These are phyloP conservation scores for Ormyrus labotus DNA, from an alignment of 2,888 invertebrate species.

Conservation along the genomic window DNA sequence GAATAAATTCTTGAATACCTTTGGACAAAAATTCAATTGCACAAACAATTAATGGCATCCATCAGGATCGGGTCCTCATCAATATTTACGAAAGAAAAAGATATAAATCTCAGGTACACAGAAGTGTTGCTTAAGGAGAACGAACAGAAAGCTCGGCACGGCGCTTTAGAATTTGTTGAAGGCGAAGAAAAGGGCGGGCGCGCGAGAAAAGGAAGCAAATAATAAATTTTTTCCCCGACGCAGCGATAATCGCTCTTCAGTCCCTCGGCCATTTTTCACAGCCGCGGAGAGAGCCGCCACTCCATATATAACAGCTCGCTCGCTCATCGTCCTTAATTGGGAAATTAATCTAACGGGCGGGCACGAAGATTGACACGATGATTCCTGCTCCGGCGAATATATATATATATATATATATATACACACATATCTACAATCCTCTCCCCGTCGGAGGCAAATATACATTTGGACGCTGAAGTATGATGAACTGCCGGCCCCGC, in stretches of 20 bases:
- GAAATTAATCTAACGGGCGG: constrained; percentile 8
- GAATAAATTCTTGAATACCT: no score
- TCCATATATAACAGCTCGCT: constrained; percentile 8
- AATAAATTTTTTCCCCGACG: neutral
- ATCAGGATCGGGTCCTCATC: no score
- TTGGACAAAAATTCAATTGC: no score
- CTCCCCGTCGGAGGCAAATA: neutral
- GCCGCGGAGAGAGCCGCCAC: neutral
- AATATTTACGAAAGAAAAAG: no score
- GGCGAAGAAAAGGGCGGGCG: no score
- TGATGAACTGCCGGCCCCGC: neutral
- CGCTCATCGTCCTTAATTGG: constrained; percentile 12
- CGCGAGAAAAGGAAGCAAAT: neutral
- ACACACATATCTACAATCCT: no score
- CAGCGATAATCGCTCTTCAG: neutral
- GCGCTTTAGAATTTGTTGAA: no score
- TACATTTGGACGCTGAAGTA: neutral
- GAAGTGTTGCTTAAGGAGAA: no score
- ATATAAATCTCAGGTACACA: no score
- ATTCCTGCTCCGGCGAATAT: neutral
- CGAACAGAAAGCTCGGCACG: no score
- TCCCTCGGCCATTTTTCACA: constrained; percentile 3
- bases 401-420: no score
- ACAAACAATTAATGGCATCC: no score
- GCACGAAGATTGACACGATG: constrained; percentile 20